Conservation (phyloP, 2,888 invertebrate genomes). For the Syrphus vitripennis region DNA sequence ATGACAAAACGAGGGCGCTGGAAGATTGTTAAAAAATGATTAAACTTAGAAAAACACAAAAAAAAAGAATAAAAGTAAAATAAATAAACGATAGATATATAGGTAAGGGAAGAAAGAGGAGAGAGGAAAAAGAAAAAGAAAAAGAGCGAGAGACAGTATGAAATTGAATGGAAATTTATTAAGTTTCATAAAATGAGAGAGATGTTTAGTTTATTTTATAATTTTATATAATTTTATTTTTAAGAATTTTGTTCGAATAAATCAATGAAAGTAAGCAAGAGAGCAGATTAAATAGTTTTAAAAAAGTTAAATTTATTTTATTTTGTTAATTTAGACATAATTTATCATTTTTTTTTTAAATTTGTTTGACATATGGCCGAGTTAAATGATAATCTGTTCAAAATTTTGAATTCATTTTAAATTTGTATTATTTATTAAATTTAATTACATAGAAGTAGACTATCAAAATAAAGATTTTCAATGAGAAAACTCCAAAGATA, state of each 20-base stretch:
- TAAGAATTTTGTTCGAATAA: neutral
- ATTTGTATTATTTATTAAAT: constrained; percentile 3
- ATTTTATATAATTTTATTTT: constrained; percentile 16
- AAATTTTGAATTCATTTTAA: neutral
- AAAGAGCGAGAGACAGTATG: constrained; percentile 62
- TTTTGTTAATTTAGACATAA: neutral
- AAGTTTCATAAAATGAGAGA: constrained; percentile 30
- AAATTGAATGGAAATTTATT: constrained; percentile 61
- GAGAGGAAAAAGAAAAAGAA: constrained; percentile 1
- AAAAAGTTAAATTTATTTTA: neutral
- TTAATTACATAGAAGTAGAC: neutral
- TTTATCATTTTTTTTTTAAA: constrained; percentile 13
- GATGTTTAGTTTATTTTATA: neutral
- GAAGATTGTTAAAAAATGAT: constrained; percentile 80
- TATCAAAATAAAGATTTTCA: constrained; percentile 27
- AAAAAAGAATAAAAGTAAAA: constrained; percentile 3
- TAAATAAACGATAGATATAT: constrained; percentile 53
- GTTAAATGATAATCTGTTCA: neutral
- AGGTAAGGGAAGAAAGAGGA: constrained; percentile 40
- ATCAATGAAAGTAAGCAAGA: constrained; percentile 21
- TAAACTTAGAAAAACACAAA: constrained; percentile 73
- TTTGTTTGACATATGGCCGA: constrained; percentile 46
- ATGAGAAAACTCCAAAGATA: constrained; percentile 42
- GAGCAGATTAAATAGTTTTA: constrained; percentile 48
- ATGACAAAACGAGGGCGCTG: constrained; percentile 82